phyloP scores from a whole-genome alignment of 2,888 invertebrate species.

The Netelia inedita region DNA sequence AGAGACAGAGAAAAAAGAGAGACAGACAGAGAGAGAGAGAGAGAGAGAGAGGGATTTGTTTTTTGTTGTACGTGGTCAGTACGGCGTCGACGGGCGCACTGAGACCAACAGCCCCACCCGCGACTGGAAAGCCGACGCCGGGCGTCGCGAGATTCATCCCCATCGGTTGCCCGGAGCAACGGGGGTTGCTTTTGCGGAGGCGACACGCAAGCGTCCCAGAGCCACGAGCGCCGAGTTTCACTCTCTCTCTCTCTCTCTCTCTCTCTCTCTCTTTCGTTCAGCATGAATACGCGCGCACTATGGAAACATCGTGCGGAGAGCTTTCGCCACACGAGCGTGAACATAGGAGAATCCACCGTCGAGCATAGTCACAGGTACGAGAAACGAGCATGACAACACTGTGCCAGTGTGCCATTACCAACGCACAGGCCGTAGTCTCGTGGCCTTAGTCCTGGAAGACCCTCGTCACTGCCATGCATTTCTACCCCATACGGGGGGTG shows the following conservation, averaged over 20 bases:
- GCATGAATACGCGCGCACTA: slow-evolving; percentile 50
- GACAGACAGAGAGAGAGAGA: no score
- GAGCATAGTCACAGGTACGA: not conserved
- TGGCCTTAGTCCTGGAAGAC: slow-evolving; percentile 4
- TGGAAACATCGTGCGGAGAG: slow-evolving; percentile 11
- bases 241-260: slow-evolving; percentile 50
- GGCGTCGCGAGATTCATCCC: slow-evolving; percentile 83
- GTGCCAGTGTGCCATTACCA: slow-evolving; percentile 2
- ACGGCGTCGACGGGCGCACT: slow-evolving; percentile 81
- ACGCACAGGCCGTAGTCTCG: not conserved
- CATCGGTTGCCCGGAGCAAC: slow-evolving; percentile 83
- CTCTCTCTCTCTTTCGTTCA: not conserved
- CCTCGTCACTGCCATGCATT: not conserved
- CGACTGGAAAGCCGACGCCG: slow-evolving; percentile 80
- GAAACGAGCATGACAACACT: not conserved
- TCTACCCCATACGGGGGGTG: no score
- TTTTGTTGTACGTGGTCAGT: slow-evolving; percentile 80
- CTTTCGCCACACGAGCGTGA: not conserved
- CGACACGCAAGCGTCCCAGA: slow-evolving; percentile 73
- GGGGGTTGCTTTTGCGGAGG: slow-evolving; percentile 66
- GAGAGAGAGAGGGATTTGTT: slow-evolving; percentile 2
- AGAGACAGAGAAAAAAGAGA: no score
- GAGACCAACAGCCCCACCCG: slow-evolving; percentile 83
- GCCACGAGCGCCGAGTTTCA: slow-evolving; percentile 68
- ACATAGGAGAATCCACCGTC: not conserved